Conservation (phyloP, 2,797 vertebrate species). For the Podarcis siculus region DNA sequence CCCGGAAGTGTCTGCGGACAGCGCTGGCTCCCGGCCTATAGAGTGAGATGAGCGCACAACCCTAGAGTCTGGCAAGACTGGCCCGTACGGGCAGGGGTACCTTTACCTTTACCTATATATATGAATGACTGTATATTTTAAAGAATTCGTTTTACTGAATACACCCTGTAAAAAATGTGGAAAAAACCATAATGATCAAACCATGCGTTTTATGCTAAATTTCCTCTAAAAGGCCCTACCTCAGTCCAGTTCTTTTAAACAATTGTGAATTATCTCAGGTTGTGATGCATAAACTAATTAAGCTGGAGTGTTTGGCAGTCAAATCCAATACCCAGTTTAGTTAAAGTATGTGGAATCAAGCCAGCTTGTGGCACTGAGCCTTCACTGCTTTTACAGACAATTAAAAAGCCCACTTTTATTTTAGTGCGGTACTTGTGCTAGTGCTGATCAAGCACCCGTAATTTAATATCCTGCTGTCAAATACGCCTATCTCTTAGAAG, state of each 20-base stretch:
- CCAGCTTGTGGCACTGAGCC: slow-evolving; percentile 9
- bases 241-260: slow-evolving; percentile 4
- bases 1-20: too few species aligned
- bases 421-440: background rate
- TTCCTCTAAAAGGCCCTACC: background rate
- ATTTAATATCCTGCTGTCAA: background rate
- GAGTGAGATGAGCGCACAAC: too few species aligned
- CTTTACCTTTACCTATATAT: too few species aligned
- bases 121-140: background rate
- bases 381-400: background rate
- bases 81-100: too few species aligned
- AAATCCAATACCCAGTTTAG: background rate
- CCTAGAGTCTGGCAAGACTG: too few species aligned
- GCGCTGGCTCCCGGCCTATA: too few species aligned
- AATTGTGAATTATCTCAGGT: slow-evolving; percentile 21
- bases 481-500: background rate
- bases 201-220: slow-evolving; percentile 3
- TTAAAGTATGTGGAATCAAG: slow-evolving; percentile 20
- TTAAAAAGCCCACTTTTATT: background rate
- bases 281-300: slow-evolving; percentile 37
- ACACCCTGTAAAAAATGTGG: background rate
- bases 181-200: background rate
- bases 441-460: background rate
- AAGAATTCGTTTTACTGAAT: background rate
- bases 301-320: slow-evolving; percentile 13